Conservation (phyloP, 1,140 invertebrate genomes). For the Danaus plexippus region DNA sequence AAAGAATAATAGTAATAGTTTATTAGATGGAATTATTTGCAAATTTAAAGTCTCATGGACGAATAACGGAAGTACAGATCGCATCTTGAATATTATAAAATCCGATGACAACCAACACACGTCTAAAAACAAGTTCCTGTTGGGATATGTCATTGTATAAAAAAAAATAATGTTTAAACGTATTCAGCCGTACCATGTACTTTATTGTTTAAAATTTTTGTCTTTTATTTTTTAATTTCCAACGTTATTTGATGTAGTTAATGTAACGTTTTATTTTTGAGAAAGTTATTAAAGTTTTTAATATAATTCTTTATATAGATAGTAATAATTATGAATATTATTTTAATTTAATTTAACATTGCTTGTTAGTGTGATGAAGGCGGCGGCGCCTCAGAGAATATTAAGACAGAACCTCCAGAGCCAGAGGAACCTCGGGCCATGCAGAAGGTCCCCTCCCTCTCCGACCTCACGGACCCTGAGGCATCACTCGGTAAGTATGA, state of each 20-base stretch:
- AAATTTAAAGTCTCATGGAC: slow-evolving; percentile 10
- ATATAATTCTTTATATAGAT: too few relatives aligned
- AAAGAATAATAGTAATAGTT: not conserved
- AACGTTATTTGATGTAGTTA: too few relatives aligned
- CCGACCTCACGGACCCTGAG: slow-evolving; percentile 86
- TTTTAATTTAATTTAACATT: too few relatives aligned
- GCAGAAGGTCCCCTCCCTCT: slow-evolving; percentile 88
- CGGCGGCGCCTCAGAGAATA: slow-evolving; percentile 74
- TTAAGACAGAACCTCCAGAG: slow-evolving; percentile 78
- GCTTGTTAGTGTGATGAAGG: slow-evolving; percentile 54
- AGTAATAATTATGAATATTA: too few relatives aligned
- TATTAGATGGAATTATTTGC: not conserved
- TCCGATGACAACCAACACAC: slow-evolving; percentile 29
- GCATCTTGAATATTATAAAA: slow-evolving; percentile 44
- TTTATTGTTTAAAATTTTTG: too few relatives aligned
- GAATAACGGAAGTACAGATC: slow-evolving; percentile 44
- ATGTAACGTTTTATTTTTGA: too few relatives aligned
- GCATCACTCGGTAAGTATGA: slow-evolving; percentile 83
- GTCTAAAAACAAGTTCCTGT: slow-evolving; percentile 36
- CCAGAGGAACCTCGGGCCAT: slow-evolving; percentile 75
- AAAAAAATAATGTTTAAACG: slow-evolving; percentile 2
- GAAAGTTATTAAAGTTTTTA: too few relatives aligned
- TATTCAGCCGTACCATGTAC: too few relatives aligned
- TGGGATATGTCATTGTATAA: slow-evolving; percentile 12
- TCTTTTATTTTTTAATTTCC: too few relatives aligned